Evolutionary conservation across 2,797 vertebrate genomes (phyloP).

Genomic region (Linurgus olivaceus): DNA sequence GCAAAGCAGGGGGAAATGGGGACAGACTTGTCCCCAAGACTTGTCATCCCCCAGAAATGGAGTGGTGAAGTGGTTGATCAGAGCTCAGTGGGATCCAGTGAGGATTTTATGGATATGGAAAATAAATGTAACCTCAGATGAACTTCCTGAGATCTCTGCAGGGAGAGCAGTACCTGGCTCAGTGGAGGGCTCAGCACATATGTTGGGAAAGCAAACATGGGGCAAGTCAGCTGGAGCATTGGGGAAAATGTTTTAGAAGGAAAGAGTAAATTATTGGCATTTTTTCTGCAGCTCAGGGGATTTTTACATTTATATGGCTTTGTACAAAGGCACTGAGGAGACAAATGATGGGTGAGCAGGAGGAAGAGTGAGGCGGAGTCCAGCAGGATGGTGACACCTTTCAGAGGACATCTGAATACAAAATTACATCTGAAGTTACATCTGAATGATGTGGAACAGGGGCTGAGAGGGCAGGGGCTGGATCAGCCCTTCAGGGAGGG

Average conservation of each 20-base stretch:
- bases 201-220: not conserved
- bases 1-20: not conserved
- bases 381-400: not conserved
- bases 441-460: fast-evolving
- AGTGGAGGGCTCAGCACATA: not conserved
- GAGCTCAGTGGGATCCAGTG: not conserved
- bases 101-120: not conserved
- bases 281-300: not conserved
- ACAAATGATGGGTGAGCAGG: not conserved
- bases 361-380: not conserved
- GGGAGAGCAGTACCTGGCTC: not conserved
- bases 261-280: not conserved
- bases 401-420: not conserved
- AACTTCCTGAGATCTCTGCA: too few species aligned
- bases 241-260: not conserved
- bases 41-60: not conserved
- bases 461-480: not conserved
- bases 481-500: not conserved
- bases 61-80: not conserved
- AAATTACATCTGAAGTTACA: not conserved
- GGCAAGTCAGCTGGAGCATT: not conserved
- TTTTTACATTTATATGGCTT: too few species aligned
- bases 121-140: not conserved
- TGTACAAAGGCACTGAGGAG: not conserved
- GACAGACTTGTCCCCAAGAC: not conserved